Percentiles rank a stretch among this genome's conserved stretches.
phyloP scores from a whole-genome alignment of 2,797 vertebrate species.

The Mico argentatus region DNA sequence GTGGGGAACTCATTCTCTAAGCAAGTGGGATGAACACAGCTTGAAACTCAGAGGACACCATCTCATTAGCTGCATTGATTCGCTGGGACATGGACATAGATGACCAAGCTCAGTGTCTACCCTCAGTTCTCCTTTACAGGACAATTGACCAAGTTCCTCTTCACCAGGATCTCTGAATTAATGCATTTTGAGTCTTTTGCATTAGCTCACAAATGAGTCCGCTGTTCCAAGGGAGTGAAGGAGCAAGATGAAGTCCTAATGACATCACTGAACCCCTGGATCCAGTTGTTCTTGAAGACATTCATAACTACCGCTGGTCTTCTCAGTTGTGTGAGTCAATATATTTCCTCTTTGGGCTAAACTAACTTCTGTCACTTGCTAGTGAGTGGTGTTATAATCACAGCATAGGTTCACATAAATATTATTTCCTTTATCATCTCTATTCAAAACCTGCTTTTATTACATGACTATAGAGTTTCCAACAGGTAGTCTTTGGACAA shows the following conservation, averaged over 20 bases:
- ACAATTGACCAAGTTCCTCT: not conserved
- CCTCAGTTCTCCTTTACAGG: not conserved
- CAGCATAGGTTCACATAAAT: not conserved
- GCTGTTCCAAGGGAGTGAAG: not conserved
- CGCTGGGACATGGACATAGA: not conserved
- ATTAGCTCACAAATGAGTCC: not conserved
- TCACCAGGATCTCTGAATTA: not conserved
- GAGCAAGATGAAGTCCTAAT: not conserved
- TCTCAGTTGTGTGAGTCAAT: not conserved
- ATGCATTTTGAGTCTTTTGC: not conserved
- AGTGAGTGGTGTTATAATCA: not conserved
- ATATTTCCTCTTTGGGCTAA: not conserved
- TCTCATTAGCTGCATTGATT: not conserved
- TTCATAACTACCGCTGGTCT: not conserved
- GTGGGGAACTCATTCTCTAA: not conserved
- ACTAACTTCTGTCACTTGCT: not conserved
- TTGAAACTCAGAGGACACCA: not conserved
- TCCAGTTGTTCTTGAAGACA: not conserved
- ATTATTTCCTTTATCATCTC: not conserved
- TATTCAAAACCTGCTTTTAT: not conserved
- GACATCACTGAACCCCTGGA: not conserved
- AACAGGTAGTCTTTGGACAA: not conserved
- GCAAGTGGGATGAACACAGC: not conserved
- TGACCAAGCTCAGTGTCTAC: too few relatives aligned
- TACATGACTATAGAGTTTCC: not conserved